A percentile compares a stretch with the other conserved stretches of the same genome.
Conservation (phyloP, 1,140 invertebrate genomes). For the Atta texana region DNA sequence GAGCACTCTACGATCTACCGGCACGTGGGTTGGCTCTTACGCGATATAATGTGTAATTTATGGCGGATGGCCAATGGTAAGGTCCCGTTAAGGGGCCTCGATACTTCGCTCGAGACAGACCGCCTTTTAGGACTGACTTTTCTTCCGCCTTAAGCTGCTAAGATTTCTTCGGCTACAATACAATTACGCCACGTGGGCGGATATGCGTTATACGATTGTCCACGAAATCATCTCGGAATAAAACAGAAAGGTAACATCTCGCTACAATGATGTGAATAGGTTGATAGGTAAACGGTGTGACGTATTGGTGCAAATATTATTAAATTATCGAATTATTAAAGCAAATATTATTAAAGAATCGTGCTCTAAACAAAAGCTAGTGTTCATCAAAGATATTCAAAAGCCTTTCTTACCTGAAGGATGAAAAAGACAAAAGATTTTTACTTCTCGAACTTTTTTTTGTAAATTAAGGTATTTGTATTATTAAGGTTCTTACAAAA, state of each 20-base stretch:
- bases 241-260: slow-evolving; percentile 56
- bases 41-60: slow-evolving; percentile 80
- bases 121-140: slow-evolving; percentile 76
- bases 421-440: neutral
- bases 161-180: slow-evolving; percentile 61
- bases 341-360: slow-evolving; percentile 1
- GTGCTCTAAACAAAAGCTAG: neutral
- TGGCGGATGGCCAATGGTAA: slow-evolving; percentile 74
- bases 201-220: slow-evolving; percentile 52
- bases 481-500: neutral
- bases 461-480: neutral
- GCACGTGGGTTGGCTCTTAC: slow-evolving; percentile 74
- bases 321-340: slow-evolving; percentile 31
- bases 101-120: slow-evolving; percentile 72
- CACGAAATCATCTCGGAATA: slow-evolving; percentile 55
- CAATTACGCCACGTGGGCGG: slow-evolving; percentile 55
- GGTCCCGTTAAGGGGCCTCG: slow-evolving; percentile 78
- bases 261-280: slow-evolving; percentile 3
- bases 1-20: slow-evolving; percentile 75
- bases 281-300: slow-evolving; percentile 26
- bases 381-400: neutral
- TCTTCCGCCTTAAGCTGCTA: slow-evolving; percentile 69
- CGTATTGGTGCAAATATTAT: slow-evolving; percentile 11
- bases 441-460: neutral
- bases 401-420: too few relatives aligned